These are phyloP conservation scores for Sminthurinus aureus DNA, from an alignment of 2,888 invertebrate species.

Conservation along the genomic window DNA sequence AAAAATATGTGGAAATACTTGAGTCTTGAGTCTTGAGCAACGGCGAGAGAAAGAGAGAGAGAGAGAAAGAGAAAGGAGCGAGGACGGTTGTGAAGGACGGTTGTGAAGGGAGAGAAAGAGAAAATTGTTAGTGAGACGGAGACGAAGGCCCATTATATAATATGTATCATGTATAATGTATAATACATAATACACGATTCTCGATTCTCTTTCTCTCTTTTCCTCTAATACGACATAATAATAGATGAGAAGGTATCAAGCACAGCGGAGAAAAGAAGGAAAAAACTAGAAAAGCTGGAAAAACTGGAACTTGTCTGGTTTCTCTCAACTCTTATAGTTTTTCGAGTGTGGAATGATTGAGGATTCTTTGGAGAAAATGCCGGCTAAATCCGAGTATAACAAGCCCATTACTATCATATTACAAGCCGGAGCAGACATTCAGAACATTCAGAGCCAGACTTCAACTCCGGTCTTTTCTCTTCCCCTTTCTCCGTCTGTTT, in stretches of 20 bases:
- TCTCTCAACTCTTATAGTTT: neutral
- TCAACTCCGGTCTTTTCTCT: neutral
- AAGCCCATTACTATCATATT: slow-evolving; percentile 40
- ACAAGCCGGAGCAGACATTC: slow-evolving; percentile 8
- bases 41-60: too few species aligned
- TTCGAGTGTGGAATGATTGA: slow-evolving; percentile 23
- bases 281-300: neutral
- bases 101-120: neutral
- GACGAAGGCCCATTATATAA: too few species aligned
- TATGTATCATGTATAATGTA: neutral
- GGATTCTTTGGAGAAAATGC: slow-evolving; percentile 22
- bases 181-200: too few species aligned
- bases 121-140: neutral
- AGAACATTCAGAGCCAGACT: too few species aligned
- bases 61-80: too few species aligned
- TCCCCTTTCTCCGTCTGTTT: neutral
- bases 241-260: too few species aligned
- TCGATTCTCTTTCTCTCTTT: too few species aligned
- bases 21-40: too few species aligned
- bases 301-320: neutral
- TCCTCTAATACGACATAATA: too few species aligned
- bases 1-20: too few species aligned
- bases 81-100: too few species aligned
- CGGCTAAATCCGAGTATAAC: slow-evolving; percentile 34
- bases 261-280: neutral